Evolutionary conservation across 2,888 invertebrate genomes (phyloP), one percentile per base, ranked within the genome.

Genomic region (Liposcelis brunnea): DNA sequence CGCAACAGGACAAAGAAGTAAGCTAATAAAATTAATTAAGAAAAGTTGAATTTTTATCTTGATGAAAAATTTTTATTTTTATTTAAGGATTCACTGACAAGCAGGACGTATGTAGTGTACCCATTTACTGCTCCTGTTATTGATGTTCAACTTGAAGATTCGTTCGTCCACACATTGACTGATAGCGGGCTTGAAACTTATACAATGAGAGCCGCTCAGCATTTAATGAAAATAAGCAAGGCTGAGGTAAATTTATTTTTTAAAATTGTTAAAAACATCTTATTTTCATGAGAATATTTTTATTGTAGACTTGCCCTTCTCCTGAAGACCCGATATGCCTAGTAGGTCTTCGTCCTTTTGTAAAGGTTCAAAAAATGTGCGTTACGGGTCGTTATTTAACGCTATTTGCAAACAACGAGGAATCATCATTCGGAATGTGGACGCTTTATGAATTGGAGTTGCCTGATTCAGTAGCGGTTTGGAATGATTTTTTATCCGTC

Each of bases 121-220:
- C 76, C 77, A 2, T 80, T 81, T 51, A 81, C 81, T 1, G 75
- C 80, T 1, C 74, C 77, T 2, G 74, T 81, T 14, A 66, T 71
- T 49, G 69, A 74, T 55, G 70, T 81, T 31, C 71, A 72, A 26
- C 65, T 81, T 49, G 80, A 80, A 54, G 70, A 75, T 52, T 73
- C 73, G 49, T 70, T 75, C 42, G 59, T 80, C n/a, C 81, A 82
- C 57, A 81, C 80, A 0, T 61, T 83, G 14, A 82, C 82, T 1
- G 76, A 77, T 49, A 76, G 75, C 47, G 82, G 83, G 1, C 65
- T 85, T 35, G 83, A 84, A 60, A 76, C 80, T 0, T 84, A 83
- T 55, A 82, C 82, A 1, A 65, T 74, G 16, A 64, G 77, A 38
- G 68, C 75, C 44, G 73, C 77, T 0, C 75, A 78, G 26, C 26